phyloP scores from a whole-genome alignment of 2,113 vertebrate genomes.

The Antechinus flavipes region DNA sequence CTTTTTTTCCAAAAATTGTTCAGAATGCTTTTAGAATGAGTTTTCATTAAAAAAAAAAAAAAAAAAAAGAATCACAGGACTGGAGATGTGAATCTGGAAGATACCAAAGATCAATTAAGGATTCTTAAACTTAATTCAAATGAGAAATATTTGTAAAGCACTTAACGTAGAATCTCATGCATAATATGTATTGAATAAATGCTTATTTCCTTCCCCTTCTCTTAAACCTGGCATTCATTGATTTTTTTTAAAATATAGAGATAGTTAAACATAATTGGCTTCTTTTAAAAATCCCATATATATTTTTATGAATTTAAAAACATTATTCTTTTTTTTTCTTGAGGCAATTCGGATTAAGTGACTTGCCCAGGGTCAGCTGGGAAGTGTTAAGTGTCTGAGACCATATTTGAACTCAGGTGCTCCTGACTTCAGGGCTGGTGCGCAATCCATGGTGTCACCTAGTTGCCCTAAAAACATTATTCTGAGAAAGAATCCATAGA shows the following conservation, averaged over 20 bases:
- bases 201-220: neutral
- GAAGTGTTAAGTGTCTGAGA: too few species aligned
- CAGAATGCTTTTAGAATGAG: neutral
- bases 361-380: too few species aligned
- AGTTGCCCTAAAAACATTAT: neutral
- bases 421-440: too few species aligned
- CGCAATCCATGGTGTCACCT: too few species aligned
- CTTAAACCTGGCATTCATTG: neutral
- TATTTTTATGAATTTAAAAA: neutral
- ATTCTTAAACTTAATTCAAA: neutral
- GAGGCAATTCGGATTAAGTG: too few species aligned
- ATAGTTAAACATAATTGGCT: neutral
- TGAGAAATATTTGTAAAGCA: neutral
- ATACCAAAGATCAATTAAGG: neutral
- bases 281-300: neutral
- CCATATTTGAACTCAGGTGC: too few species aligned
- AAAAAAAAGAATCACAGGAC: neutral
- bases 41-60: neutral
- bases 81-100: neutral
- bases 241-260: neutral
- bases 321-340: neutral
- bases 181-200: neutral
- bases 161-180: neutral
- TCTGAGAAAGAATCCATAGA: neutral
- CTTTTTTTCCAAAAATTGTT: neutral